Base-by-base conservation (phyloP, 2,113 vertebrate genomes). In the Aptenodytes patagonicus region DNA sequence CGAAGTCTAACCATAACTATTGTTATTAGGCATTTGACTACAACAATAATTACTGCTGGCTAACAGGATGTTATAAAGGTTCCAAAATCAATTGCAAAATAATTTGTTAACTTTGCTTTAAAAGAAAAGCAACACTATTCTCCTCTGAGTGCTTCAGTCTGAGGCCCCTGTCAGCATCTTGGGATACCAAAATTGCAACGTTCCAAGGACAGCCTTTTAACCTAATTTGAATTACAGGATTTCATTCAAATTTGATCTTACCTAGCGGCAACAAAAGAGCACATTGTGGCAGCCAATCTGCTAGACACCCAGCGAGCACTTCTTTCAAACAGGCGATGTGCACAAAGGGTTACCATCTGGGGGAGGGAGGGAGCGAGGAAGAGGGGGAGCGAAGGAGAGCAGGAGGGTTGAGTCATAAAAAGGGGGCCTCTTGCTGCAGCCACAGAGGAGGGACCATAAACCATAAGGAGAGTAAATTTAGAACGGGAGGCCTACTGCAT, bases 391-490 rank as follows among this genome's bases (percentile, higher is more conserved):
- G 25, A 71, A 62, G 51, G 58, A 70, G 42, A 40, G 36, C 34
- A 46, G 79, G 21, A 42, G 66, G 64, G 57, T 70, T 2, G 1
- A 86, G 83, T 54, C 76, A 93, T 94, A 83, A 92, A 95, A 92
- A 89, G 62, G 77, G 58, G 66, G 73, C 91, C 92, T 81, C 96
- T 75, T 75, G 83, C 94, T 87, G 83, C 75, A 94, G 83, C 70
- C 87, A 73, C 87, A 95, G 60, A 91, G 83, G 52, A 95, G 93
- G 71, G 80, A 96, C 89, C 83, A 65, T 79, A 93, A 97, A 96
- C 83, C 80, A 77, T 70, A 90, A 88, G 69, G 76, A 95, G 89
- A 81, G 82, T 88, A 97, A 93, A 97, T 96, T 96, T 96, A 97
- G 96, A 91, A 87, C 1, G 0, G 76, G 89, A 94, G 84, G 94